phyloP scores from a whole-genome alignment of 2,113 vertebrate species.

The Lagenorhynchus albirostris region DNA sequence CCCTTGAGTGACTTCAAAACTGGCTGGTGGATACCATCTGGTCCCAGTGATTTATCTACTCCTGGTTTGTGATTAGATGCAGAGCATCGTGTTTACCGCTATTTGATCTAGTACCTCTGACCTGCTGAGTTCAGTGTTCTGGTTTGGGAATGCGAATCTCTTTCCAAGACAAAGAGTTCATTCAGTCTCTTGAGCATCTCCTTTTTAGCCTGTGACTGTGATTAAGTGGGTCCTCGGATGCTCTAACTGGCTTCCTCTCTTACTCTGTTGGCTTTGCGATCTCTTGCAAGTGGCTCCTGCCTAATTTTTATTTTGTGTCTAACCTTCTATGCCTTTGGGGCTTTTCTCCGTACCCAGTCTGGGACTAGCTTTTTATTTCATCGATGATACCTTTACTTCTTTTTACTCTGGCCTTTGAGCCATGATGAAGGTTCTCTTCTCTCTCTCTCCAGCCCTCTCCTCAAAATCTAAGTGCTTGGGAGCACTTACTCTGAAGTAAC shows the following conservation, averaged over 20 bases:
- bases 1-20: slow-evolving; percentile 61
- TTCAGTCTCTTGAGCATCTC: slow-evolving; percentile 52
- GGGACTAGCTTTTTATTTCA: not conserved
- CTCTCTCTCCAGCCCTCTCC: not conserved
- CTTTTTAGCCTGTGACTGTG: slow-evolving; percentile 53
- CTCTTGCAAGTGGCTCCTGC: slow-evolving; percentile 18
- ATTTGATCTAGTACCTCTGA: slow-evolving; percentile 66
- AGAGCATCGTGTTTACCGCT: slow-evolving; percentile 56
- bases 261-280: not conserved
- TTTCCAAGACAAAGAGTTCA: slow-evolving; percentile 59
- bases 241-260: slow-evolving; percentile 35
- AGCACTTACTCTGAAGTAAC: slow-evolving; percentile 15
- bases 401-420: not conserved
- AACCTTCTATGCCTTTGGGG: not conserved
- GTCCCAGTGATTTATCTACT: slow-evolving; percentile 60
- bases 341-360: not conserved
- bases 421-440: not conserved
- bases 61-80: slow-evolving; percentile 54
- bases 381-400: not conserved
- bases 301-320: slow-evolving; percentile 25
- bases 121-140: slow-evolving; percentile 45
- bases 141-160: slow-evolving; percentile 45
- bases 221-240: slow-evolving; percentile 43
- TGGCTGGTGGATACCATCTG: slow-evolving; percentile 65
- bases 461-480: not conserved